Base-by-base conservation (phyloP, 2,888 invertebrate species). In the Thysanoteuthis rhombus region DNA sequence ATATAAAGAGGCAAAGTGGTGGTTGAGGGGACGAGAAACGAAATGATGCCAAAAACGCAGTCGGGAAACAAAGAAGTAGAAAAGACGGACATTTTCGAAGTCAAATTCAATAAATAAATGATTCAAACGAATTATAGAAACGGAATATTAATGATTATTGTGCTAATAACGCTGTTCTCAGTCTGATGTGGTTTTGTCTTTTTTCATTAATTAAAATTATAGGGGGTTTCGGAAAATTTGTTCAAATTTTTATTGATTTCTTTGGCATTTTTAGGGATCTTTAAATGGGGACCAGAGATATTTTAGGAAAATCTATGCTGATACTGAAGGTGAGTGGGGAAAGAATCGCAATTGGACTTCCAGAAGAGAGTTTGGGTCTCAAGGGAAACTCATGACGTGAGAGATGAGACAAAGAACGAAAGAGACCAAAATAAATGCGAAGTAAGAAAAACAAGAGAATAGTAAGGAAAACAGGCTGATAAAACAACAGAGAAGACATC, bases 1-100 rank as follows among this genome's bases (percentile, higher is more conserved):
- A n/a, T n/a, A n/a, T 10, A n/a, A 10, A 1, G 4, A 3, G 10
- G 16, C 4, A n/a, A n/a, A n/a, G 36, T 0, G 0, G 12, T n/a
- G 16, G 36, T 3, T 4, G 28, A 22, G 6, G 8, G 32, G 36
- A 10, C 16, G 12, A n/a, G 75, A n/a, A n/a, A 75, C 16, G n/a
- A 75, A n/a, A 16, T 16, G n/a, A 75, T 12, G 75, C 75, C 2
- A 36, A 75, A 75, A 19, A 75, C n/a, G 0, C 3, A 16, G 12
- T 1, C 8, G 36, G 25, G 36, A 75, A 75, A 16, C 25, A 32
- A n/a, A 12, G 12, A n/a, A 32, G 1, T 16, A 12, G 2, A 36
- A 16, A 75, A 16, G 12, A 75, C 22, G n/a, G 75, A 75, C 10
- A n/a, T 75, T n/a, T 19, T 36, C n/a, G 19, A 75, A 75, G 12